phyloP scores from a whole-genome alignment of 2,888 invertebrate species.

The Ceriagrion tenellum region DNA sequence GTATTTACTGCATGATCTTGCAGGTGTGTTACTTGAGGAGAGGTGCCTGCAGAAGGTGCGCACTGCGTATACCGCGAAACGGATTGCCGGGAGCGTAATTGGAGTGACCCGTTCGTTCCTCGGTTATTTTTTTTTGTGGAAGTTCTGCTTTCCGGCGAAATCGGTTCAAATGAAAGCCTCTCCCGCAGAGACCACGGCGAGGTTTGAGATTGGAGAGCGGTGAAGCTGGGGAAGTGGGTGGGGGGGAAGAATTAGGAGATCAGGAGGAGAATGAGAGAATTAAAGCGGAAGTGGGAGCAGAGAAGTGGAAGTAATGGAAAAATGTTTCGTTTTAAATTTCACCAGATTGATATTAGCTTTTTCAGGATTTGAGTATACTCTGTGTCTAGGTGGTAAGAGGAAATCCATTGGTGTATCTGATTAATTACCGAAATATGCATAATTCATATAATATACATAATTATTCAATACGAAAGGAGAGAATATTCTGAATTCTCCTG shows the following conservation, averaged over 20 bases:
- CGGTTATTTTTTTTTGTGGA: not conserved
- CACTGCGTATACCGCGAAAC: not conserved
- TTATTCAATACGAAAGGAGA: too few relatives aligned
- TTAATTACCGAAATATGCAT: too few relatives aligned
- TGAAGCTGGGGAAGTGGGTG: not conserved
- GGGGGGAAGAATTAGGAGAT: not conserved
- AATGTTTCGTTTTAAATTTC: too few relatives aligned
- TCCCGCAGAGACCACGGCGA: constrained; percentile 38
- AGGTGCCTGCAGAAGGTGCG: not conserved
- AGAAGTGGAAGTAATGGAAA: too few relatives aligned
- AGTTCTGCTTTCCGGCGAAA: constrained; percentile 38
- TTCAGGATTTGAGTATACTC: too few relatives aligned
- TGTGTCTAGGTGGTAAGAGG: too few relatives aligned
- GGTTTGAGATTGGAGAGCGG: constrained; percentile 56
- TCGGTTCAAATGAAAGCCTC: constrained; percentile 64
- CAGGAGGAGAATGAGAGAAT: not conserved
- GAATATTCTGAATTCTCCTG: too few relatives aligned
- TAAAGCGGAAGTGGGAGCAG: not conserved
- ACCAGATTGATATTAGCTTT: too few relatives aligned
- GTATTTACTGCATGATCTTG: too few relatives aligned
- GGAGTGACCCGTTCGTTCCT: not conserved
- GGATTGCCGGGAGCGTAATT: not conserved
- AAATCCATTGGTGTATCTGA: too few relatives aligned
- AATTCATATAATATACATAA: too few relatives aligned
- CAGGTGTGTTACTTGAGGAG: not conserved